A percentile compares a stretch with the other conserved stretches of the same genome.
Conservation (phyloP, 2,888 invertebrate species). For the Plagodis pulveraria region DNA sequence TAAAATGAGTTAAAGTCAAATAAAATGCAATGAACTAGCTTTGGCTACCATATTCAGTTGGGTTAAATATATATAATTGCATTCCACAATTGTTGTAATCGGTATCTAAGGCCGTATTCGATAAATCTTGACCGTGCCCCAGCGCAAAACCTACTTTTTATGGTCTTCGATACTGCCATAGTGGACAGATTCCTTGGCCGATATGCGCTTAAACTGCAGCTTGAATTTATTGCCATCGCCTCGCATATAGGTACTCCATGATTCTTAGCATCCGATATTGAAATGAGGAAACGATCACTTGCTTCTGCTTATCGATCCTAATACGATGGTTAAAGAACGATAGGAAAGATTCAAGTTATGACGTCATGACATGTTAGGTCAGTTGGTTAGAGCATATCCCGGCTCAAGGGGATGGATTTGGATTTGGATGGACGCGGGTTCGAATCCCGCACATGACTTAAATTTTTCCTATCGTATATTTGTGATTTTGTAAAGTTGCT, state of each 20-base stretch:
- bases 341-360: too few relatives aligned
- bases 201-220: constrained; percentile 62
- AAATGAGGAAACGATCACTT: constrained; percentile 36
- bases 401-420: too few relatives aligned
- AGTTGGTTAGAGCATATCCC: too few relatives aligned
- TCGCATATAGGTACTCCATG: constrained; percentile 58
- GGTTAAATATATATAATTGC: constrained; percentile 53
- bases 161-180: constrained; percentile 57
- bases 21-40: constrained; percentile 16
- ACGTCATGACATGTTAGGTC: too few relatives aligned
- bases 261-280: constrained; percentile 42
- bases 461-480: too few relatives aligned
- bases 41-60: constrained; percentile 46
- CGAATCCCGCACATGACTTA: too few relatives aligned
- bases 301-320: too few relatives aligned
- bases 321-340: too few relatives aligned
- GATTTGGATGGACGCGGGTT: too few relatives aligned
- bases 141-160: constrained; percentile 74
- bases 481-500: too few relatives aligned
- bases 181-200: constrained; percentile 71
- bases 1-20: constrained; percentile 19
- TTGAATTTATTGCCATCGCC: constrained; percentile 61
- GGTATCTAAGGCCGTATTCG: constrained; percentile 63
- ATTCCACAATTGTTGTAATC: constrained; percentile 56
- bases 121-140: constrained; percentile 72